Conservation (phyloP, 2,888 invertebrate species). For the Caprella mutica region DNA sequence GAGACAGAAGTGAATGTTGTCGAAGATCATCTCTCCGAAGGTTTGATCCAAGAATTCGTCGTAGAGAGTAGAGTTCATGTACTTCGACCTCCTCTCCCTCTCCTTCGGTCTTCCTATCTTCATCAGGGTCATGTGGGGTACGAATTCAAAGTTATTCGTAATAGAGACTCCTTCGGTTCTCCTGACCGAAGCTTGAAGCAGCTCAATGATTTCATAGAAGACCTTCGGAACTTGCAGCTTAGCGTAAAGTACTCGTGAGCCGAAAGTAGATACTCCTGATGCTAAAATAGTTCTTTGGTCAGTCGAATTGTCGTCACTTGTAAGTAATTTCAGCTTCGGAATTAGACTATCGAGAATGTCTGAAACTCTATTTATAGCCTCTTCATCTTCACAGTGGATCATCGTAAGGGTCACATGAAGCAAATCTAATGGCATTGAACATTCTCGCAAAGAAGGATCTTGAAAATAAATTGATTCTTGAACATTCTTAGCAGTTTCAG, state of each 20-base stretch:
- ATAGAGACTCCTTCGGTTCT: slow-evolving; percentile 38
- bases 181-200: slow-evolving; percentile 37
- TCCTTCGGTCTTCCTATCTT: slow-evolving; percentile 40
- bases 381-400: slow-evolving; percentile 39
- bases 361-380: slow-evolving; percentile 33
- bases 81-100: slow-evolving; percentile 37
- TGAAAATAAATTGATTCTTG: slow-evolving; percentile 39
- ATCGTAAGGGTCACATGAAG: slow-evolving; percentile 42
- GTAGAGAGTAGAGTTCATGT: slow-evolving; percentile 39
- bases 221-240: slow-evolving; percentile 38
- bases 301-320: slow-evolving; percentile 29
- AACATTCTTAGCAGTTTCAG: slow-evolving; percentile 36
- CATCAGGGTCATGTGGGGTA: slow-evolving; percentile 43
- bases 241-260: slow-evolving; percentile 41
- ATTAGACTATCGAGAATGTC: slow-evolving; percentile 14
- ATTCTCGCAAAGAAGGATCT: slow-evolving; percentile 39
- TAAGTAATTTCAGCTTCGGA: slow-evolving; percentile 31
- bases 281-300: slow-evolving; percentile 3
- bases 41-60: slow-evolving; percentile 37
- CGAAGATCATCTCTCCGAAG: slow-evolving; percentile 39
- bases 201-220: slow-evolving; percentile 38
- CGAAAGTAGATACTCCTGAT: slow-evolving; percentile 40
- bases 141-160: slow-evolving; percentile 41
- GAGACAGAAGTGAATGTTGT: slow-evolving; percentile 40
- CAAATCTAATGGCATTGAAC: slow-evolving; percentile 38